A percentile compares a stretch with the other conserved stretches of the same genome.
phyloP scores from a whole-genome alignment of 2,113 vertebrate species.

The Dunckerocampus dactyliophorus region DNA sequence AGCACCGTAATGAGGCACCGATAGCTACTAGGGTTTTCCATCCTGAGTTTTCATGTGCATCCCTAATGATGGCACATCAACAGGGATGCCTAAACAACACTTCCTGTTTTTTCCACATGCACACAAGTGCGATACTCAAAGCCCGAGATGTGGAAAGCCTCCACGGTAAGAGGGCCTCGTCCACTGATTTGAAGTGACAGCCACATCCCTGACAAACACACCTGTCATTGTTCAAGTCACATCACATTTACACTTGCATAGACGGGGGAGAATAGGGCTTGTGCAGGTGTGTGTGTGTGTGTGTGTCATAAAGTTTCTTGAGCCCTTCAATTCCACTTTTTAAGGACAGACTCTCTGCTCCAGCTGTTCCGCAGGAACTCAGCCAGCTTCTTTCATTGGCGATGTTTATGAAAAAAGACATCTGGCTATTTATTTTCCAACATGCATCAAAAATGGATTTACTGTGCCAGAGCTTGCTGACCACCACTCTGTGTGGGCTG shows the following conservation, averaged over 20 bases:
- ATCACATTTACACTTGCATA: conserved; percentile 65
- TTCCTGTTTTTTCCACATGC: conserved; percentile 10
- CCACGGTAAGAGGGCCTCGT: conserved; percentile 52
- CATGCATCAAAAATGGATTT: conserved; percentile 53
- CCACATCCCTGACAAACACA: conserved; percentile 74
- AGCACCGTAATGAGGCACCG: too few species aligned
- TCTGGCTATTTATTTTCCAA: conserved; percentile 62
- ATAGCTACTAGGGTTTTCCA: too few species aligned
- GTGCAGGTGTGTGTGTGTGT: conserved; percentile 37
- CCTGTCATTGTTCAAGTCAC: conserved; percentile 73
- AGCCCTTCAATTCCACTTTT: conserved; percentile 8
- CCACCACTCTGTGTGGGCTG: conserved; percentile 43
- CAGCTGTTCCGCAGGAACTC: conserved; percentile 57
- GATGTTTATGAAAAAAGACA: conserved; percentile 64
- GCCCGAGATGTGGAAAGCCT: conserved; percentile 59
- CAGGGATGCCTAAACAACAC: not conserved
- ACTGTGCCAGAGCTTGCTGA: conserved; percentile 60
- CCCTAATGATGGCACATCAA: not conserved
- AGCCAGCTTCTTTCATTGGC: conserved; percentile 51
- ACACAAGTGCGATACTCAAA: conserved; percentile 50
- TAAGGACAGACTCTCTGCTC: conserved; percentile 42
- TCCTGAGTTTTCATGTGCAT: not conserved
- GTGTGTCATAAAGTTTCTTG: conserved; percentile 42
- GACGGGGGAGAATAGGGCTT: conserved; percentile 41
- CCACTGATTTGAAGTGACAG: conserved; percentile 70